Evolutionary conservation across 1,140 invertebrate genomes (phyloP), one percentile per base, ranked within the genome.

Genomic region (Drosophila melanica): DNA sequence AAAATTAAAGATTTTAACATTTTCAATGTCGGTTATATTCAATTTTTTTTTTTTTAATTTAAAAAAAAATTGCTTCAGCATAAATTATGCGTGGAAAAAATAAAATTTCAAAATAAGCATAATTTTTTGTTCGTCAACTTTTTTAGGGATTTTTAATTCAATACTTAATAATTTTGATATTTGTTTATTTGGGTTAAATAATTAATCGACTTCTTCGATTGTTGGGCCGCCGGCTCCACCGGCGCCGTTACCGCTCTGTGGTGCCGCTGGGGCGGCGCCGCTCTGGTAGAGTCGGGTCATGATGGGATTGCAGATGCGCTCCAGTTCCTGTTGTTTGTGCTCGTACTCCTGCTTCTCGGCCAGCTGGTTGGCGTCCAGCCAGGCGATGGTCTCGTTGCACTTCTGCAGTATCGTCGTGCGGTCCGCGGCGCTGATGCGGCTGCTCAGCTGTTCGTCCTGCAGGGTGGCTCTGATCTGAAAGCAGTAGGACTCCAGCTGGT

Each of bases 391-490:
- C 74, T 98, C 97, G 73, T 96, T 96, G 92, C 97, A 98, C 90
- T 97, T 98, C 79, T 98, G 97, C 62, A 96, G 81, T 64, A 99
- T 96, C 4, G 94, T 95, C 75, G 95, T 95, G 85, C 97, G 96
- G 90, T 99, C 98, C 9, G 94, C 92, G 50, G 96, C 97, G 12
- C 94, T 94, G 77, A 99, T 97, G 92, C 98, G 97, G 72, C 96
- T 96, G 84, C 96, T 97, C 65, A 98, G 94, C 86, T 97, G 96
- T 42, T 98, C 97, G 90, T 97, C 96, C 75, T 97, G 96, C 89
- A 96, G 95, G 4, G 97, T 98, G 54, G 96, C 95, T 93, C 98
- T 98, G 95, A 99, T 98, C 93, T 98, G 98, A 94, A 98, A 99
- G 92, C 97, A 98, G 92, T 99, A 99, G 33, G 97, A 97, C 90